Evolutionary conservation across 2,797 vertebrate genomes (phyloP).

Genomic region (Eulemur coronatus): DNA sequence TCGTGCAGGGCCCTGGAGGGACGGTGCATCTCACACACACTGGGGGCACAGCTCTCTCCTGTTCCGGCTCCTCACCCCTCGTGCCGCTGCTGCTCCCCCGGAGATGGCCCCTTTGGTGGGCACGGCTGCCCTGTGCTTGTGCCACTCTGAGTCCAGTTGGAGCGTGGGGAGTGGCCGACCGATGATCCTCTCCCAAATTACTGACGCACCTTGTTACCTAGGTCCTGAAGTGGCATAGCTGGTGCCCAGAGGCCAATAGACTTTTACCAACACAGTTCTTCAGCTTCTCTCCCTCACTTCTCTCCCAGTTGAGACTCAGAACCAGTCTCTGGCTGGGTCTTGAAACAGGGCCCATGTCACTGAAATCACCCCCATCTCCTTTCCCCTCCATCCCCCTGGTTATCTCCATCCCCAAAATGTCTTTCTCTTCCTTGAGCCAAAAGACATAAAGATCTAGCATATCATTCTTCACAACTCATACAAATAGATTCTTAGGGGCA

Average conservation of each 20-base stretch:
- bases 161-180: neutral
- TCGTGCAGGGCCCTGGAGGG: neutral
- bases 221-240: neutral
- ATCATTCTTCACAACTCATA: neutral
- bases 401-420: neutral
- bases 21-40: neutral
- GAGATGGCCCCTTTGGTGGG: too few relatives aligned
- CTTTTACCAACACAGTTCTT: neutral
- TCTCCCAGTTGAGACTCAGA: neutral
- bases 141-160: neutral
- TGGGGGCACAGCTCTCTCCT: neutral
- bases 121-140: neutral
- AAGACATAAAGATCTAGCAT: neutral
- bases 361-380: neutral
- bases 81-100: accelerated
- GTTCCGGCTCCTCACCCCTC: neutral
- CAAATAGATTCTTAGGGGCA: neutral
- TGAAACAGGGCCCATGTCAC: neutral
- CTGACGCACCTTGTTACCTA: neutral
- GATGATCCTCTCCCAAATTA: too few relatives aligned
- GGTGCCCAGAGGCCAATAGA: neutral
- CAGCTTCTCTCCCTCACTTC: neutral
- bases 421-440: neutral
- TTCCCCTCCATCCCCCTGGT: neutral
- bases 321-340: neutral